Conservation (phyloP, 2,797 vertebrate species). For the Malurus leucopterus region DNA sequence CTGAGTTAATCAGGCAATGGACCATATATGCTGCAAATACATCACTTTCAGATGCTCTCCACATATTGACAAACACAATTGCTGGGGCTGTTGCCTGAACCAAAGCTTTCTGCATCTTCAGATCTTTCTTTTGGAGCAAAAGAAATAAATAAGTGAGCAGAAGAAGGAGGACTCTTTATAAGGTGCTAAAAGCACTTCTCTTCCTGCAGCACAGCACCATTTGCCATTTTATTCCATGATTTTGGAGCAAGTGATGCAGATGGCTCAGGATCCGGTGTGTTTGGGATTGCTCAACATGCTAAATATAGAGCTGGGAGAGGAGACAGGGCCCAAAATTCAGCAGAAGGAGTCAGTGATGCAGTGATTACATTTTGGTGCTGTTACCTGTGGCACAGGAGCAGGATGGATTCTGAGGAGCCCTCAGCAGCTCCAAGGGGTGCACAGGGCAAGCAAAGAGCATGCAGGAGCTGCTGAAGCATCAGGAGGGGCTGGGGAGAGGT, state of each 20-base stretch:
- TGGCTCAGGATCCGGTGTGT: background rate
- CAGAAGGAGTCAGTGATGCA: background rate
- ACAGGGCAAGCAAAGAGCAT: background rate
- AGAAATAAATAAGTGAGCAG: background rate
- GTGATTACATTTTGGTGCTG: background rate
- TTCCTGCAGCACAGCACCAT: background rate
- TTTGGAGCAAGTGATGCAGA: conserved; percentile 28
- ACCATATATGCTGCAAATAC: conserved; percentile 54
- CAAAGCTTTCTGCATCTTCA: background rate
- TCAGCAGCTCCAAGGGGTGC: background rate
- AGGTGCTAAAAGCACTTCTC: conserved; percentile 3
- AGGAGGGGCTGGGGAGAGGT: background rate
- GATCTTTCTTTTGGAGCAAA: background rate
- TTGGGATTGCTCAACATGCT: background rate
- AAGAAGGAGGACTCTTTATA: background rate
- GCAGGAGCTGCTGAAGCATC: background rate
- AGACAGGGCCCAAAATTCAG: background rate
- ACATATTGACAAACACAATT: conserved; percentile 63
- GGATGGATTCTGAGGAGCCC: background rate
- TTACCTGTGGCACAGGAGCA: background rate
- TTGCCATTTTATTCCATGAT: background rate
- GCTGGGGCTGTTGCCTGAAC: conserved; percentile 13
- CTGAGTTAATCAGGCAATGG: conserved; percentile 68
- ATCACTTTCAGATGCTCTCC: conserved; percentile 44
- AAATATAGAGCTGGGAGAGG: conserved; percentile 7